Base-by-base conservation (phyloP, 2,113 vertebrate genomes). In the Centropristis striata region DNA sequence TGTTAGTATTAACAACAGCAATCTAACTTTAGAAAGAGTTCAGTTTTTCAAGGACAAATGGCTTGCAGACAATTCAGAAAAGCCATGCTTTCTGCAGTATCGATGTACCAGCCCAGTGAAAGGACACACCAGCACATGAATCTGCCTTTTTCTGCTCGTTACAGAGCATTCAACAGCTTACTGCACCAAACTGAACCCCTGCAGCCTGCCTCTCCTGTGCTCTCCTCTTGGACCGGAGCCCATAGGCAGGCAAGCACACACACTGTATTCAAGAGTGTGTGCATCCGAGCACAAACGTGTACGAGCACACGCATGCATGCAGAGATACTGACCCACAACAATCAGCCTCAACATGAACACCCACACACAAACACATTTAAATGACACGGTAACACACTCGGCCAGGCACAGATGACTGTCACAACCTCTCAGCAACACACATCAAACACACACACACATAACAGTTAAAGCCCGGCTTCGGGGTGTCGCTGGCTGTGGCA, bases 171-270 rank as follows among this genome's bases (percentile, higher is more conserved):
- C 87, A 92, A 92, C 90, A 94, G 92, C 88, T 94, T 92, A 93
- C 92, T 95, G 95, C 95, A 94, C 93, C 95, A 95, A 95, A 95
- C 88, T 90, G 83, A 86, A 93, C 59, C 89, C 88, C 93, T 91
- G 91, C 91, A 91, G 89, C 87, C 81, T 79, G 78, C 86, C 64
- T 91, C 89, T 90, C 82, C 80, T 86, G 70, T 83, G 90, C 83
- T 71, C 84, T 81, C 75, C 79, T 78, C 78, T 90, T 94, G 93
- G 94, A 92, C 85, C 75, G 49, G 71, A 87, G 92, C 94, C 94
- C 92, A 92, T 18, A 63, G 61, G 76, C 81, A 85, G 44, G 65
- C 63, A 81, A 69, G 75, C 82, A 78, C 64, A 74, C 16, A 65
- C 21, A 70, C 18, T 39, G 53, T 67, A 53, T 20, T 53, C 32